A percentile compares a stretch with the other conserved stretches of the same genome.
Evolutionary conservation across 2,888 invertebrate species (phyloP).

Genomic region (Heliconius aoede): DNA sequence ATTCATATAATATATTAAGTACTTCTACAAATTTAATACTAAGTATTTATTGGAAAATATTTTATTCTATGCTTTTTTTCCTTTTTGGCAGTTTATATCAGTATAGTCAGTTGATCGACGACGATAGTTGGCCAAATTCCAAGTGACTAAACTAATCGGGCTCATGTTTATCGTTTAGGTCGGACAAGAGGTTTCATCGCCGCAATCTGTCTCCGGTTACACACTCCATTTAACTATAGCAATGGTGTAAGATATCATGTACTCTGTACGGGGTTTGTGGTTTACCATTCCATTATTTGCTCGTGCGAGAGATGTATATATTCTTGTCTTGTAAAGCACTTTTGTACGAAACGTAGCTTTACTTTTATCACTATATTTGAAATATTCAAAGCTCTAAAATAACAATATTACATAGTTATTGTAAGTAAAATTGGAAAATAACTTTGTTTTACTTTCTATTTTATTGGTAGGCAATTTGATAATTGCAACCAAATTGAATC

Average conservation of each 20-base stretch:
- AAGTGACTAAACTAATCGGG: slow-evolving; percentile 50
- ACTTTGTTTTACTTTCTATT: no score
- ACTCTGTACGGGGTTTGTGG: slow-evolving; percentile 42
- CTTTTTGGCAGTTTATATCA: slow-evolving; percentile 3
- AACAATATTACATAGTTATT: no score
- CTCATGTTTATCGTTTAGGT: slow-evolving; percentile 48
- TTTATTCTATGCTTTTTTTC: not conserved
- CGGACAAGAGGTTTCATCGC: slow-evolving; percentile 50
- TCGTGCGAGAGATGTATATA: slow-evolving; percentile 11
- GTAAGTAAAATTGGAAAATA: no score
- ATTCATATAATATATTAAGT: not conserved
- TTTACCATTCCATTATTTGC: slow-evolving; percentile 37
- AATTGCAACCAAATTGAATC: no score
- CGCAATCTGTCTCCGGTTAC: slow-evolving; percentile 58
- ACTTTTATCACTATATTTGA: not conserved
- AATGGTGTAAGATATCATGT: slow-evolving; percentile 50
- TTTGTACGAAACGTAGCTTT: no score
- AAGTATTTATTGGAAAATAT: not conserved
- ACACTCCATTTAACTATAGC: slow-evolving; percentile 56
- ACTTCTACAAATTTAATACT: not conserved
- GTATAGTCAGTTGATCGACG: slow-evolving; percentile 12
- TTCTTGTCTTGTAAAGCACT: no score
- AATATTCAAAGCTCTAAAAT: no score
- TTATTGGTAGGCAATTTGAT: no score
- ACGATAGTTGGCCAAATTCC: slow-evolving; percentile 49